These are phyloP conservation scores for Chinchilla lanigera DNA, from an alignment of 2,113 vertebrate genomes.

Conservation along the genomic window DNA sequence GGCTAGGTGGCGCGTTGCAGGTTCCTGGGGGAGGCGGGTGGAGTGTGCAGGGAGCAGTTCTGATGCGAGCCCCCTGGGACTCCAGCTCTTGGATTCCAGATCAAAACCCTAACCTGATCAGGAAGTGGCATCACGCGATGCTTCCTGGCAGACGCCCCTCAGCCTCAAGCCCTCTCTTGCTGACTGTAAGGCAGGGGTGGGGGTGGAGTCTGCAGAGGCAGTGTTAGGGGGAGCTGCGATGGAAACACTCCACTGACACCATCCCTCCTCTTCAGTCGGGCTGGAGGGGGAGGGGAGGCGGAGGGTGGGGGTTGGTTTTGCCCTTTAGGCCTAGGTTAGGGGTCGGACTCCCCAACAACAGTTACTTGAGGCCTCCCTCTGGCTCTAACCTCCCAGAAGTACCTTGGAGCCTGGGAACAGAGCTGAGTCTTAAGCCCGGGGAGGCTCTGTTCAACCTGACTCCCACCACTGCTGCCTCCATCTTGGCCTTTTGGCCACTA, in stretches of 20 bases:
- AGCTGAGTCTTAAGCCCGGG: not conserved
- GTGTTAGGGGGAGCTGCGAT: not conserved
- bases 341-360: not conserved
- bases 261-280: not conserved
- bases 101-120: slow-evolving; percentile 74
- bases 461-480: not conserved
- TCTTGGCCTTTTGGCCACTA: slow-evolving; percentile 3
- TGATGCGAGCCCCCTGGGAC: slow-evolving; percentile 73
- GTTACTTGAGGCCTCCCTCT: not conserved
- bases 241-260: not conserved
- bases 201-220: not conserved
- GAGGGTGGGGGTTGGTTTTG: not conserved
- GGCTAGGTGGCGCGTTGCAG: slow-evolving; percentile 65
- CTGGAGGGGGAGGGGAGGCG: not conserved
- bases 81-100: slow-evolving; percentile 76
- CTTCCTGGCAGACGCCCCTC: slow-evolving; percentile 59
- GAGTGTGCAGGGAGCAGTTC: slow-evolving; percentile 48
- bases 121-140: not conserved
- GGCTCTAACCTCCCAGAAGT: not conserved
- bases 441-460: not conserved
- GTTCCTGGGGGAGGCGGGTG: slow-evolving; percentile 70
- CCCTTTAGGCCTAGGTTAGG: not conserved
- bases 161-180: slow-evolving; percentile 34
- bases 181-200: not conserved
- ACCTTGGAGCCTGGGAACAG: not conserved